Percentiles rank a stretch among this genome's conserved stretches.
These are phyloP conservation scores for Oncorhynchus tshawytscha DNA, from an alignment of 2,113 vertebrate species.

Conservation along the genomic window DNA sequence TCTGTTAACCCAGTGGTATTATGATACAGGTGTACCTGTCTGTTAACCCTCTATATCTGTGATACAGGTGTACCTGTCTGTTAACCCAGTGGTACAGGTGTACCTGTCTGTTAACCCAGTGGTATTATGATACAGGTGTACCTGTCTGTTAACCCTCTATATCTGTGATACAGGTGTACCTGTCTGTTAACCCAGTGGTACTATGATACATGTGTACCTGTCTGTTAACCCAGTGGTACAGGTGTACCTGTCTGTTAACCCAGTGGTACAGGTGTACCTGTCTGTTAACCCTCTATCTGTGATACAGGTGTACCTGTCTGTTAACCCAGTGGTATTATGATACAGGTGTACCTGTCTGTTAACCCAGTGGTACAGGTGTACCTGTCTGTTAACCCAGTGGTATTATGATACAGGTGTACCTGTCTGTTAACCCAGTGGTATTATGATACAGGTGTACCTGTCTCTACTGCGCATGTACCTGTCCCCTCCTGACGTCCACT, in stretches of 20 bases:
- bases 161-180: constrained; percentile 78
- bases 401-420: neutral
- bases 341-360: constrained; percentile 85
- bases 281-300: constrained; percentile 51
- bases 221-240: constrained; percentile 51
- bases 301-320: constrained; percentile 85
- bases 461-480: constrained; percentile 97
- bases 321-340: too few species aligned
- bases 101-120: constrained; percentile 77
- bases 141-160: constrained; percentile 73
- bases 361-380: too few species aligned
- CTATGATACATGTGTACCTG: constrained; percentile 80
- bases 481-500: constrained; percentile 91
- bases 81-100: constrained; percentile 63
- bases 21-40: too few species aligned
- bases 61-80: constrained; percentile 85
- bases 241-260: constrained; percentile 85
- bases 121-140: constrained; percentile 75
- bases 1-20: too few species aligned
- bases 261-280: constrained; percentile 80
- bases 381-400: too few species aligned
- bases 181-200: constrained; percentile 63
- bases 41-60: too few species aligned
- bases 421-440: neutral
- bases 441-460: constrained; percentile 84